These are phyloP conservation scores for Alloscopus bannaensis DNA, from an alignment of 2,888 invertebrate genomes.

Conservation along the genomic window DNA sequence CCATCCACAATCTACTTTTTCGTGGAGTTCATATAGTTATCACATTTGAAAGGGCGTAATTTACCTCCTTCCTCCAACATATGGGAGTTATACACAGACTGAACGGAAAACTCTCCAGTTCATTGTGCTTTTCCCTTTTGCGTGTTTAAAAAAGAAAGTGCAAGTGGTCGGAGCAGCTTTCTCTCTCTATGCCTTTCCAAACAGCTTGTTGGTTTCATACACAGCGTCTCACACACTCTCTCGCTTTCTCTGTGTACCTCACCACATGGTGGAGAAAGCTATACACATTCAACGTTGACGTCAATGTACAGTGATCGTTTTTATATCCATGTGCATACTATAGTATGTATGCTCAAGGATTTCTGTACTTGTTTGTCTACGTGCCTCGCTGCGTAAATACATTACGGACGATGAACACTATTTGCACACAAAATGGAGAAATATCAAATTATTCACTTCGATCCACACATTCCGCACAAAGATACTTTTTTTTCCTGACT, in stretches of 20 bases:
- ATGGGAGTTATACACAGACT: not conserved
- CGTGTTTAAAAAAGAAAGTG: not conserved
- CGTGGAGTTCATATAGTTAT: not conserved
- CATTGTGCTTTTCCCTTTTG: slow-evolving; percentile 1
- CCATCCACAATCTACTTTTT: not conserved
- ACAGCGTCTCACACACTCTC: no score
- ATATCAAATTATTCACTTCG: no score
- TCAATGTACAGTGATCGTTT: slow-evolving; percentile 20
- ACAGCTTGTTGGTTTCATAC: slow-evolving; percentile 27
- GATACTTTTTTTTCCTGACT: no score
- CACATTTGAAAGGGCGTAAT: slow-evolving; percentile 28
- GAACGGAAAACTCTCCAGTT: not conserved
- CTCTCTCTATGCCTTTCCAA: not conserved
- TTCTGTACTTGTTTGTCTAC: no score
- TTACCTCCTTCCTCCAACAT: slow-evolving; percentile 22
- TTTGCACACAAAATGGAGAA: no score
- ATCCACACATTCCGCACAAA: no score
- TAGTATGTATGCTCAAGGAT: no score
- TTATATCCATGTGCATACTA: not conserved
- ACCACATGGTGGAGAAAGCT: slow-evolving; percentile 48
- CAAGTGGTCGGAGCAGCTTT: not conserved
- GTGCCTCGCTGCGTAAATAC: no score
- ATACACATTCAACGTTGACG: slow-evolving; percentile 30
- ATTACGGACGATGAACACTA: no score
- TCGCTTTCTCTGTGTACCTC: not conserved